Evolutionary conservation across 2,113 vertebrate species (phyloP), one percentile per base, ranked within the genome.

Genomic region (Sitta europaea): DNA sequence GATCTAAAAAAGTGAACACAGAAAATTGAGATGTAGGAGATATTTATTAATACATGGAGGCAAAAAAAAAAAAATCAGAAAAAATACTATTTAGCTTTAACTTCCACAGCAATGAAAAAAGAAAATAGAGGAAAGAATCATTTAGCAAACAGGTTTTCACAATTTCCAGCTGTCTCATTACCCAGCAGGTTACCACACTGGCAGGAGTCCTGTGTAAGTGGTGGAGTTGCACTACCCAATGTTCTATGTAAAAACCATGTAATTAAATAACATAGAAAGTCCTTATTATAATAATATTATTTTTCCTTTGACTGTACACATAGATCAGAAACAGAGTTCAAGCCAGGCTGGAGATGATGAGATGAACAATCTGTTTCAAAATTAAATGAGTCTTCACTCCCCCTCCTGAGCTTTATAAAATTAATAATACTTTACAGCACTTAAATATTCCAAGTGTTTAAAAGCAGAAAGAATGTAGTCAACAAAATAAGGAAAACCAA

Each of bases 1-100:
- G 99, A 99, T 97, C 99, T 99, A 97, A 53, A 94, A 83, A 71
- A 89, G 70, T 1, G 35, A 96, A 91, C 94, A 78, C 14, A 89
- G 25, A 91, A 71, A 88, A 83, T 31, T 14, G 48, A 86, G 24
- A 72, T n/a, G 58, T 20, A 86, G 43, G 33, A 68, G 36, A 13
- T 22, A 65, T 21, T 94, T 73, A 50, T 63, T 27, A 67, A 29
- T 13, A 86, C 19, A 24, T 3, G 22, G 6, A 82, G 47, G 29
- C 21, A 53, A 57, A 88, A 36, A 38, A 72, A 27, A 29, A 62
- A 66, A 70, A 75, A 89, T 6, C 1, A 8, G 35, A 57, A 89
- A 47, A 36, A 38, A 55, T 28, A 55, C 11, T 71, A 21, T 43
- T 85, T 40, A 76, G 38, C 12, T 68, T 61, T 57, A 57, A 70